A percentile compares a stretch with the other conserved stretches of the same genome.
Evolutionary conservation across 2,797 vertebrate species (phyloP).

Genomic region (Clarias platycephalus): DNA sequence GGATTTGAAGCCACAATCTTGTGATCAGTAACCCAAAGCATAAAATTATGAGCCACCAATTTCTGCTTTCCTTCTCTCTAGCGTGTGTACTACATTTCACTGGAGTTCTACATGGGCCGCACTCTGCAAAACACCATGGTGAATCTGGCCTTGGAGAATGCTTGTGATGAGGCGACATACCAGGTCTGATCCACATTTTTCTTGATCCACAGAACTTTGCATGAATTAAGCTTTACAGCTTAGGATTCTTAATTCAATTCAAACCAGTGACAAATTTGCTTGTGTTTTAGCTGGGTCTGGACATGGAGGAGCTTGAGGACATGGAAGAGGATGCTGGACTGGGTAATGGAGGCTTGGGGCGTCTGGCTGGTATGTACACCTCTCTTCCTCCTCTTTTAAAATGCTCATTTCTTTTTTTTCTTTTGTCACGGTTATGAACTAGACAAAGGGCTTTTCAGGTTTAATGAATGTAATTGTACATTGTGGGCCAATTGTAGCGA

Average conservation of each 20-base stretch:
- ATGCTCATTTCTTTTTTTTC: neutral
- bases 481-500: neutral
- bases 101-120: constrained; percentile 99
- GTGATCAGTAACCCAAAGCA: neutral
- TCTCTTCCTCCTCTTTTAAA: neutral
- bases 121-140: constrained; percentile 99
- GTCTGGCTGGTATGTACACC: constrained; percentile 87
- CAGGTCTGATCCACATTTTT: constrained; percentile 75
- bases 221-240: neutral
- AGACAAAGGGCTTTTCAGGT: neutral
- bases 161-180: constrained; percentile 93
- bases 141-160: constrained; percentile 93
- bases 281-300: constrained; percentile 84
- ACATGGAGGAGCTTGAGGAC: constrained; percentile 95
- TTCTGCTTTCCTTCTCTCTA: constrained; percentile 53
- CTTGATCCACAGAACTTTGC: neutral
- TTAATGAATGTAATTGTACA: neutral
- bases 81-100: constrained; percentile 97
- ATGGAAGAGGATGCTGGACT: constrained; percentile 97
- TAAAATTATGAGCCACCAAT: neutral
- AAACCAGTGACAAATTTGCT: neutral
- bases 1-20: neutral
- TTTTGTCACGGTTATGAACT: constrained; percentile 7
- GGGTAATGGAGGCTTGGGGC: constrained; percentile 93
- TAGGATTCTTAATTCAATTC: neutral